Conservation (phyloP, 2,113 vertebrate species). For the Aegithalos caudatus region DNA sequence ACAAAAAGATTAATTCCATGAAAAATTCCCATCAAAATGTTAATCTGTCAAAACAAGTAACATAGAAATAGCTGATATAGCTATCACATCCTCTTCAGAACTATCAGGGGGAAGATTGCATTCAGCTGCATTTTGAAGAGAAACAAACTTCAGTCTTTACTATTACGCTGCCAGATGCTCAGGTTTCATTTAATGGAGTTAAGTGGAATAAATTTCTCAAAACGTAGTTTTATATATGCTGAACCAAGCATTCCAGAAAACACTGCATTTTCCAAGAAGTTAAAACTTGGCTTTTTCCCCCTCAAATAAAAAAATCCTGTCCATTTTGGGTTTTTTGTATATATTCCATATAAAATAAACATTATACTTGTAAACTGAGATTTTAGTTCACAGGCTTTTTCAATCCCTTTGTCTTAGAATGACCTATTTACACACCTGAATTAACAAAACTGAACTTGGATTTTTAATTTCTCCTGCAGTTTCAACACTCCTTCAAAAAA, state of each 20-base stretch:
- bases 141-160: slow-evolving; percentile 34
- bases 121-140: slow-evolving; percentile 53
- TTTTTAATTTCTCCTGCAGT: background rate
- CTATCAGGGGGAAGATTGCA: slow-evolving; percentile 31
- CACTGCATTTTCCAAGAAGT: background rate
- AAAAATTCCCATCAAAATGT: slow-evolving; percentile 25
- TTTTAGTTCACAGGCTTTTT: background rate
- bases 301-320: background rate
- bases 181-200: slow-evolving; percentile 50
- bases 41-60: slow-evolving; percentile 30
- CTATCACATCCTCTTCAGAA: slow-evolving; percentile 8
- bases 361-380: background rate
- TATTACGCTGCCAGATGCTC: background rate
- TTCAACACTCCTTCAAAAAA: background rate
- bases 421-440: background rate
- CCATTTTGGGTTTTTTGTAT: no score
- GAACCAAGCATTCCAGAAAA: background rate
- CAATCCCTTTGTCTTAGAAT: background rate
- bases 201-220: slow-evolving; percentile 32
- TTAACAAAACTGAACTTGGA: background rate
- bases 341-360: background rate
- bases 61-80: background rate
- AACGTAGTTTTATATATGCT: slow-evolving; percentile 9
- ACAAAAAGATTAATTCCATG: background rate
- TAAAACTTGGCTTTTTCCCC: background rate